These are phyloP conservation scores for Boleophthalmus pectinirostris DNA, from an alignment of 2,113 vertebrate genomes.

Conservation along the genomic window DNA sequence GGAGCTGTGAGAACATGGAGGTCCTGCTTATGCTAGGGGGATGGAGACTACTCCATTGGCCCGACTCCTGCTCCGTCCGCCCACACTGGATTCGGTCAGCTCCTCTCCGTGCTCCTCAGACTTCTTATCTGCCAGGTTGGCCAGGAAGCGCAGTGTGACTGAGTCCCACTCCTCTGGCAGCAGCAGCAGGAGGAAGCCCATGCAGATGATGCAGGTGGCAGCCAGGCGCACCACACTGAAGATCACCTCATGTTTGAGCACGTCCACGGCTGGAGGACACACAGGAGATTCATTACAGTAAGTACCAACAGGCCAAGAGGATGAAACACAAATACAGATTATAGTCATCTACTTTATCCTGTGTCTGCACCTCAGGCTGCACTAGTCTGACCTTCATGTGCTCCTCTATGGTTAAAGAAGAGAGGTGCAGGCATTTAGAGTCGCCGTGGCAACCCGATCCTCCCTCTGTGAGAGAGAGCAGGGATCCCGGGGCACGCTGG, in stretches of 20 bases:
- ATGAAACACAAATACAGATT: conserved; percentile 55
- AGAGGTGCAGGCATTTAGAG: conserved; percentile 71
- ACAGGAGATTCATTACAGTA: conserved; percentile 68
- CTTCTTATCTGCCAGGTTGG: conserved; percentile 93
- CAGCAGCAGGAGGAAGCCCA: conserved; percentile 94
- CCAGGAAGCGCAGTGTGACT: conserved; percentile 91
- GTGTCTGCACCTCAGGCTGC: conserved; percentile 54
- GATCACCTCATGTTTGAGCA: conserved; percentile 96
- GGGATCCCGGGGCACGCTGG: conserved; percentile 47
- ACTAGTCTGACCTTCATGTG: conserved; percentile 68
- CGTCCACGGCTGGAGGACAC: conserved; percentile 84
- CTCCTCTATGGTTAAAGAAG: conserved; percentile 56
- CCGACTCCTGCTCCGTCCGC: conserved; percentile 88
- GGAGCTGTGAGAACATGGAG: conserved; percentile 3
- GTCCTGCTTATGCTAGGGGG: conserved; percentile 85
- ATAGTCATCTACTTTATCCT: conserved; percentile 59
- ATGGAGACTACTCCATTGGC: conserved; percentile 92
- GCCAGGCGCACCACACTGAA: conserved; percentile 94
- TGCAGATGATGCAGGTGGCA: conserved; percentile 93
- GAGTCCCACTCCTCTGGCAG: conserved; percentile 98
- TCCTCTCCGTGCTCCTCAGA: conserved; percentile 89
- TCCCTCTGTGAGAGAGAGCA: conserved; percentile 62
- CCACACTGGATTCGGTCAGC: conserved; percentile 83
- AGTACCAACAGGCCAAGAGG: conserved; percentile 47
- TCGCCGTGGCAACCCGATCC: conserved; percentile 71